Evolutionary conservation across 2,888 invertebrate genomes (phyloP).

Genomic region (Tenthredo notha): DNA sequence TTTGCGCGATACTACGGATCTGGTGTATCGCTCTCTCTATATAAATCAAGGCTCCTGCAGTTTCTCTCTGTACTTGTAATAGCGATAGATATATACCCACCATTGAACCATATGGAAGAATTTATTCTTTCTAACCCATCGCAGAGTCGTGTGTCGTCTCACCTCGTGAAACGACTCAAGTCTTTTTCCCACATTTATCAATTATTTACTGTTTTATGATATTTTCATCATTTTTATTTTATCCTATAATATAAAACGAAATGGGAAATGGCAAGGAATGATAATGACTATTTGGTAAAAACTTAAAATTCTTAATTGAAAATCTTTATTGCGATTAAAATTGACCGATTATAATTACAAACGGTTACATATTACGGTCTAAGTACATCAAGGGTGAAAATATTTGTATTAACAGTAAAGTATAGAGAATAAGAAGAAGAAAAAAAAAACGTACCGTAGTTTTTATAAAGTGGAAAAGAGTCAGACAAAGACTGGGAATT

Average conservation of each 20-base stretch:
- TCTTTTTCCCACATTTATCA: neutral
- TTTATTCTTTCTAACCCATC: constrained; percentile 9
- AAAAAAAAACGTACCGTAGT: too few relatives aligned
- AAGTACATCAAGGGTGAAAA: too few relatives aligned
- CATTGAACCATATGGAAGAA: neutral
- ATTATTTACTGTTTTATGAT: neutral
- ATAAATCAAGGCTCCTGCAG: constrained; percentile 55
- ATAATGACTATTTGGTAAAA: neutral
- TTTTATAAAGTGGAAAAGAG: neutral
- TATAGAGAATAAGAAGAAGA: too few relatives aligned
- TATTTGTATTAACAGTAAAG: too few relatives aligned
- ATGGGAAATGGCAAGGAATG: neutral
- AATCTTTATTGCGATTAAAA: neutral
- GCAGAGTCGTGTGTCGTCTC: neutral
- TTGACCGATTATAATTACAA: neutral
- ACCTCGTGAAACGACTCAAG: neutral
- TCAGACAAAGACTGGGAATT: neutral
- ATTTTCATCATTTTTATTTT: neutral
- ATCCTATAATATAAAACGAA: too few relatives aligned
- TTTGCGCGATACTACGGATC: neutral
- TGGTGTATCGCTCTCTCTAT: constrained; percentile 46
- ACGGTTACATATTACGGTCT: neutral
- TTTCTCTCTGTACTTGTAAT: neutral
- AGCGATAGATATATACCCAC: neutral
- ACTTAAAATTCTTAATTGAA: neutral